Evolutionary conservation across 2,797 vertebrate species (phyloP), one percentile per base, ranked within the genome.

Genomic region (Phaenicophaeus curvirostris): DNA sequence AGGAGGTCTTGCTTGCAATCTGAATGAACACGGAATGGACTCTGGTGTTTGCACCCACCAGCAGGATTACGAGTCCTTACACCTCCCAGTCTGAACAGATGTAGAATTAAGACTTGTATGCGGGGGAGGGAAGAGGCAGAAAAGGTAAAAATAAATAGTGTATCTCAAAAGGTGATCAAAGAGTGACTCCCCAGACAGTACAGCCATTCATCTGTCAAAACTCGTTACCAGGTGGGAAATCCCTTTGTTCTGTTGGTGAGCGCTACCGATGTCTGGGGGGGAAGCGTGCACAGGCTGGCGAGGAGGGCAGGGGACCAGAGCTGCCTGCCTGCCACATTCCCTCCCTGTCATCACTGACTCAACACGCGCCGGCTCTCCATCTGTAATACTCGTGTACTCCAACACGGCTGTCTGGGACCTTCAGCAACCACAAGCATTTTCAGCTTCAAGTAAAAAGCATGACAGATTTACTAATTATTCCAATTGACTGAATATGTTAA

Each of bases 271-370:
- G 46, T 6, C 46, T 11, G n/a, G 17, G 4, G n/a, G 15, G 57
- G 44, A 58, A 18, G 50, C 1, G 0, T 2, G 11, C 1, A 1
- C 8, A 1, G 3, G 18, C 1, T 27, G 35, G 55, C 2, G 5
- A 30, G 0, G 3, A 48, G 66, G n/a, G 44, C 42, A 65, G 30
- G 53, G 67, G 55, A 18, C 18, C n/a, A 27, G 17, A 6, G 0
- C 6, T 16, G 62, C 73, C 19, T 21, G 66, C 46, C 66, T 74
- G 19, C 66, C 2, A 0, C 25, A 31, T 42, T 61, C 62, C 72
- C 67, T 61, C 76, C 91, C 28, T 69, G 79, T 61, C 85, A 66
- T 61, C 81, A 25, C 53, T 6, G 62, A 17, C 62, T 85, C 80
- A 11, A 65, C 18, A 4, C 1, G 18, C 58, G 33, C 44, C 51